Evolutionary conservation across 2,113 vertebrate species (phyloP).

Genomic region (Clinocottus analis): DNA sequence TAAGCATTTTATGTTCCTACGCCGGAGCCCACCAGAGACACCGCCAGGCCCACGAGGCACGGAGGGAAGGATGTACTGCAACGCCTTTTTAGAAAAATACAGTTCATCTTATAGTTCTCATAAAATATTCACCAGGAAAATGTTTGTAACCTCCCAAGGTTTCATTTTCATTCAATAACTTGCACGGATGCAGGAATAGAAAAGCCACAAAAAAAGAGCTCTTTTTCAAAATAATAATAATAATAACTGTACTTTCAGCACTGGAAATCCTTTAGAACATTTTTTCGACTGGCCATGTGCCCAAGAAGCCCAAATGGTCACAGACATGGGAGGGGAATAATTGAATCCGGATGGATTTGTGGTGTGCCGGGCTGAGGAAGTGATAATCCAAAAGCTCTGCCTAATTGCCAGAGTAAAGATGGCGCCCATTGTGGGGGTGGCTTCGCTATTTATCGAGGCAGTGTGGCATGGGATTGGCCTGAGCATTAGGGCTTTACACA

Average conservation of each 20-base stretch:
- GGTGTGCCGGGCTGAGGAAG: slow-evolving; percentile 60
- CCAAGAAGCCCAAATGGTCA: slow-evolving; percentile 65
- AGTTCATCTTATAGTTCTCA: slow-evolving; percentile 56
- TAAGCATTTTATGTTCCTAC: slow-evolving; percentile 47
- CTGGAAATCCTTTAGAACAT: slow-evolving; percentile 47
- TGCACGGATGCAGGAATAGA: slow-evolving; percentile 18
- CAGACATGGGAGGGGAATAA: slow-evolving; percentile 68
- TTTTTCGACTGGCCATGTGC: slow-evolving; percentile 43
- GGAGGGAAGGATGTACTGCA: slow-evolving; percentile 34
- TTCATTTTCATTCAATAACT: slow-evolving; percentile 67
- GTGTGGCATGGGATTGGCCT: slow-evolving; percentile 70
- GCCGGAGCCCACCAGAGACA: slow-evolving; percentile 37
- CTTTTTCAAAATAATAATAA: neutral
- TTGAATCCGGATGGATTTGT: slow-evolving; percentile 76
- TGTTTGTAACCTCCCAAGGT: slow-evolving; percentile 47
- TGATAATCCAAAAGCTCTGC: slow-evolving; percentile 75
- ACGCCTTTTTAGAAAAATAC: slow-evolving; percentile 34
- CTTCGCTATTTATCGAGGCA: slow-evolving; percentile 67
- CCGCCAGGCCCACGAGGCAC: slow-evolving; percentile 15
- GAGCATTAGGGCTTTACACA: slow-evolving; percentile 63
- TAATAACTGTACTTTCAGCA: slow-evolving; percentile 42
- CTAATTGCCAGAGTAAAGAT: slow-evolving; percentile 81
- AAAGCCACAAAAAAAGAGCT: neutral
- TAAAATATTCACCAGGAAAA: slow-evolving; percentile 64
- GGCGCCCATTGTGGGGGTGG: slow-evolving; percentile 65